Evolutionary conservation across 2,888 invertebrate species (phyloP), one percentile per base, ranked within the genome.

Genomic region (Serrognathus titanus): DNA sequence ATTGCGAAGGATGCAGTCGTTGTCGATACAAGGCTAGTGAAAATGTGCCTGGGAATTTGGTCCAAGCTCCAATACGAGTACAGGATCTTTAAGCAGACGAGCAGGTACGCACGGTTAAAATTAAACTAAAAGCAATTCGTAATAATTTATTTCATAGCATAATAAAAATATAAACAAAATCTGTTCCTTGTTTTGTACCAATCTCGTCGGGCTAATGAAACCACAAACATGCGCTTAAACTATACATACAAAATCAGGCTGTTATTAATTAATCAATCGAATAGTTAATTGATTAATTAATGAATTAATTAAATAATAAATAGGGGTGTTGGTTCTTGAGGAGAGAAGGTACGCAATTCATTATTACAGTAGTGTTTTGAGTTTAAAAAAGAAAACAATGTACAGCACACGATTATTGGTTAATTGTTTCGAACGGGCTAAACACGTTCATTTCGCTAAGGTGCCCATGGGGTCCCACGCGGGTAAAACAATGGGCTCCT

Each of bases 381-480:
- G 40, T 40, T 40, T 40, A 12, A 12, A 40, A 12, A 40, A 40
- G 12, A 40, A 12, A 40, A 40, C 40, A 12, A 40, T 13, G 20
- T 11, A 16, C 43, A 43, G 16, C 16, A 39, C 39, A 39, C 39
- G 5, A 39, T 39, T 39, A 39, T 31, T 31, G 24, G 24, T 31
- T 31, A 31, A 31, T 31, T 31, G 24, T 31, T 31, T 31, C 24
- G 4, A 6, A 31, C 16, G 2, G 16, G 16, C 3, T 3, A 3
- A 3, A 16, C 2, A 16, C 47, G 12, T 41, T 55, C 55, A 62
- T 46, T 58, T 56, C 16, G 92, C 92, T 56, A 92, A 81, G 1
- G 89, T 90, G 55, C 94, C 94, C 92, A 95, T 94, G 1, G 94
- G 94, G 78, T 95, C 94, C 94, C 94, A 95, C 0, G 94, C 93